These are phyloP conservation scores for Camponotus pennsylvanicus DNA, from an alignment of 1,140 invertebrate species.

Conservation along the genomic window DNA sequence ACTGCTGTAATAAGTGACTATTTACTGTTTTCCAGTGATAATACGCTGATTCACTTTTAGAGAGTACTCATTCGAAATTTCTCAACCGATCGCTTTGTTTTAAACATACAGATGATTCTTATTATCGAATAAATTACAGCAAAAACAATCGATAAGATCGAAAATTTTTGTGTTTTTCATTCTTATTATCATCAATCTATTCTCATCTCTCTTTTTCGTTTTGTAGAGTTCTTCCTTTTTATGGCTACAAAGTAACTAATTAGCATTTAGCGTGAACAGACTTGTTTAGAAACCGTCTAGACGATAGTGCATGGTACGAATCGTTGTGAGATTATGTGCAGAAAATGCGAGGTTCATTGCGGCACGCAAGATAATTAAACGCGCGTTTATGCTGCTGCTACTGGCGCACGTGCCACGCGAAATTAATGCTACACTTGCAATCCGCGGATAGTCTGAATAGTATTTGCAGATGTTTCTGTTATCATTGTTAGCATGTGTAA, in stretches of 20 bases:
- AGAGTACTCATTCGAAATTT: neutral
- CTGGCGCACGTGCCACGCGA: conserved; percentile 25
- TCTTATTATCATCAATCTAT: conserved; percentile 9
- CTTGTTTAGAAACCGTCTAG: conserved; percentile 54
- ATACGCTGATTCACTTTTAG: too few relatives aligned
- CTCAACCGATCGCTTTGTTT: neutral
- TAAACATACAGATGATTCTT: neutral
- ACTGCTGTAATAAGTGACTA: too few relatives aligned
- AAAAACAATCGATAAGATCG: neutral
- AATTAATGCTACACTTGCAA: conserved; percentile 44
- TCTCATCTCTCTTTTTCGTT: conserved; percentile 26
- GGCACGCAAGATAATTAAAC: conserved; percentile 68
- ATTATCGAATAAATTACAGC: neutral
- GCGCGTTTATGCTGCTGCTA: conserved; percentile 62
- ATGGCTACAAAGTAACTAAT: conserved; percentile 45
- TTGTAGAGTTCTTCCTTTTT: conserved; percentile 30
- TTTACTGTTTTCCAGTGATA: too few relatives aligned
- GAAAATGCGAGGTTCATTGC: conserved; percentile 50
- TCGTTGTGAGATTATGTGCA: conserved; percentile 33
- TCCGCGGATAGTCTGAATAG: conserved; percentile 42
- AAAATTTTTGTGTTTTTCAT: neutral
- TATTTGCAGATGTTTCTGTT: conserved; percentile 21
- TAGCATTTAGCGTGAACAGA: conserved; percentile 39
- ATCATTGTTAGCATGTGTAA: conserved; percentile 5
- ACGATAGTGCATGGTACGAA: conserved; percentile 33